Percentiles rank a stretch among this genome's conserved stretches.
These are phyloP conservation scores for Charanyca ferruginea DNA, from an alignment of 2,888 invertebrate species.

Conservation along the genomic window DNA sequence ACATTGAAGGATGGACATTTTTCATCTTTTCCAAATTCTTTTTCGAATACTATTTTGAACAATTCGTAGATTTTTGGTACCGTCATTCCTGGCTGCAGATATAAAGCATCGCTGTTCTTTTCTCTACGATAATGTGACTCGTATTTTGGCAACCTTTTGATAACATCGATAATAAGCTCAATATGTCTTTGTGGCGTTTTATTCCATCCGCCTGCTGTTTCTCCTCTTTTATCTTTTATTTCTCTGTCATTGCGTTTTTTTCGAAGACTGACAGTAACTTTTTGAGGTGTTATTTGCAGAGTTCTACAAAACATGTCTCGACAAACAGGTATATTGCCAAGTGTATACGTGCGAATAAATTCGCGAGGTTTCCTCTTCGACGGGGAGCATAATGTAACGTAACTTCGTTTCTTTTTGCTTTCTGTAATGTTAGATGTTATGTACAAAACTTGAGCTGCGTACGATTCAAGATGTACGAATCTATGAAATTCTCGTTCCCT, in stretches of 20 bases:
- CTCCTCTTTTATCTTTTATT: slow-evolving; percentile 35
- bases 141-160: slow-evolving; percentile 39
- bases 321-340: slow-evolving; percentile 29
- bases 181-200: slow-evolving; percentile 31
- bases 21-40: slow-evolving; percentile 29
- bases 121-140: slow-evolving; percentile 38
- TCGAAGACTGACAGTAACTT: slow-evolving; percentile 30
- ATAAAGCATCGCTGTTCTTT: slow-evolving; percentile 29
- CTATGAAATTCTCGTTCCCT: slow-evolving; percentile 40
- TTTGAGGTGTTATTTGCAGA: slow-evolving; percentile 31
- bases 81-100: slow-evolving; percentile 37
- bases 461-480: slow-evolving; percentile 39
- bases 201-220: slow-evolving; percentile 32
- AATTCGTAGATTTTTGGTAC: slow-evolving; percentile 33
- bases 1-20: slow-evolving; percentile 25
- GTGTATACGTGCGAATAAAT: slow-evolving; percentile 25
- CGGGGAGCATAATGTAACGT: slow-evolving; percentile 29
- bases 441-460: slow-evolving; percentile 37
- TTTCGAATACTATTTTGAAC: slow-evolving; percentile 20
- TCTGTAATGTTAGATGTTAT: slow-evolving; percentile 31
- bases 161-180: slow-evolving; percentile 32
- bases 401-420: slow-evolving; percentile 26
- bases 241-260: slow-evolving; percentile 31
- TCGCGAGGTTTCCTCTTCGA: slow-evolving; percentile 35
- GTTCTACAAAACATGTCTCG: slow-evolving; percentile 32